phyloP scores from a whole-genome alignment of 2,888 invertebrate species.

The Oligia strigilis region DNA sequence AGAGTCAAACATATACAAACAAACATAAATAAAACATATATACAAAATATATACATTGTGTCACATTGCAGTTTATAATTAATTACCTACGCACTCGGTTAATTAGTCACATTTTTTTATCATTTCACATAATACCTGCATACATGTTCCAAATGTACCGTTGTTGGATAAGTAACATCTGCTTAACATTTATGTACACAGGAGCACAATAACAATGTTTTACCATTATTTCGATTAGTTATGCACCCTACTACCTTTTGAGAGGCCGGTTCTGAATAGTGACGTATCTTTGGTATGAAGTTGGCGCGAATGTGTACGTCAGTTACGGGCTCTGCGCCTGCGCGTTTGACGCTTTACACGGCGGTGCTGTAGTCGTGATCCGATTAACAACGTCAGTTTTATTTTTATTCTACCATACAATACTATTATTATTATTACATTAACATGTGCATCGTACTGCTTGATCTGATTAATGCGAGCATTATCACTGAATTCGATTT shows the following conservation, averaged over 20 bases:
- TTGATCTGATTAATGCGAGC: conserved; percentile 76
- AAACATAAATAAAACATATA: neutral
- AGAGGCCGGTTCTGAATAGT: conserved; percentile 67
- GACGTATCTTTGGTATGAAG: conserved; percentile 83
- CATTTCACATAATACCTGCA: neutral
- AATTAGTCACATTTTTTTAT: conserved; percentile 27
- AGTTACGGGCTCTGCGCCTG: conserved; percentile 89
- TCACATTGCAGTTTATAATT: conserved; percentile 19
- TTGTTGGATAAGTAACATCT: conserved; percentile 44
- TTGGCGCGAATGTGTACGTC: conserved; percentile 87
- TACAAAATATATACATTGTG: neutral
- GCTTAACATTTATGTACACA: conserved; percentile 40
- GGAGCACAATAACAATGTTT: conserved; percentile 46
- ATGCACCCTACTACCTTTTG: conserved; percentile 71
- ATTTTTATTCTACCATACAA: conserved; percentile 75
- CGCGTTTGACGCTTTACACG: conserved; percentile 90
- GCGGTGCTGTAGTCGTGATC: conserved; percentile 90
- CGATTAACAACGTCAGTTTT: conserved; percentile 90
- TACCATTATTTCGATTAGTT: conserved; percentile 61
- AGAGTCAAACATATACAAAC: neutral
- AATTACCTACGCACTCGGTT: conserved; percentile 12
- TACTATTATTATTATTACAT: conserved; percentile 60
- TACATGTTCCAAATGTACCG: neutral
- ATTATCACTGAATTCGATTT: conserved; percentile 48
- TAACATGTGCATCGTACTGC: conserved; percentile 72